Evolutionary conservation across 2,113 vertebrate genomes (phyloP).

Genomic region (Pandion haliaetus): DNA sequence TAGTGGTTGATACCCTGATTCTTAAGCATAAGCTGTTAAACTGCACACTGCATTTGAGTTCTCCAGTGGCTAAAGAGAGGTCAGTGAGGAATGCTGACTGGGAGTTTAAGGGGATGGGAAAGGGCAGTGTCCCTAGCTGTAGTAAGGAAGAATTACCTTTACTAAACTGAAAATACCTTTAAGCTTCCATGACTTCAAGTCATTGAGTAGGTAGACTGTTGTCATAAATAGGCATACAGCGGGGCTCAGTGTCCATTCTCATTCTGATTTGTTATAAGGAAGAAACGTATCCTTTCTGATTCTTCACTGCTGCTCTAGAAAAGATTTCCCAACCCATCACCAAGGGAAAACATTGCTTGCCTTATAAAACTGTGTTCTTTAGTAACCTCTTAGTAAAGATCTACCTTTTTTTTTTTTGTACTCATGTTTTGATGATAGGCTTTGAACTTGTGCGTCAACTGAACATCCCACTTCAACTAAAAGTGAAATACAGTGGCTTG

Average conservation of each 20-base stretch:
- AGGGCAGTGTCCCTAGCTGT: not conserved
- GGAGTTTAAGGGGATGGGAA: not conserved
- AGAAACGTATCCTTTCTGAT: not conserved
- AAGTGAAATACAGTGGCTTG: not conserved
- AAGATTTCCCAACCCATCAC: not conserved
- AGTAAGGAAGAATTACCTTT: not conserved
- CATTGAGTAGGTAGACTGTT: not conserved
- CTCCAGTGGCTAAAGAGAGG: not conserved
- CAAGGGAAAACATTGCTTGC: not conserved
- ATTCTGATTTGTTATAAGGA: not conserved
- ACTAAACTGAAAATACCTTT: not conserved
- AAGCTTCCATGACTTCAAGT: not conserved
- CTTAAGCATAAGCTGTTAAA: not conserved
- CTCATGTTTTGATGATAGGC: not conserved
- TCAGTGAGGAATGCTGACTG: not conserved
- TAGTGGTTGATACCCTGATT: not conserved
- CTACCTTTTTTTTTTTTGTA: not conserved
- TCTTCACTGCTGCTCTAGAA: not conserved
- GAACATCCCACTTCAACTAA: not conserved
- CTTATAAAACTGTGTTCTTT: not conserved
- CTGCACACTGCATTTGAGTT: not conserved
- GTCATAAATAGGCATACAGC: not conserved
- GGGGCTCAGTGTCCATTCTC: not conserved
- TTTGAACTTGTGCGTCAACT: not conserved
- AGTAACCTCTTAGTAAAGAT: not conserved